Percentiles rank a stretch among this genome's conserved stretches.
Evolutionary conservation across 2,797 vertebrate species (phyloP).

Genomic region (Eulemur coronatus): DNA sequence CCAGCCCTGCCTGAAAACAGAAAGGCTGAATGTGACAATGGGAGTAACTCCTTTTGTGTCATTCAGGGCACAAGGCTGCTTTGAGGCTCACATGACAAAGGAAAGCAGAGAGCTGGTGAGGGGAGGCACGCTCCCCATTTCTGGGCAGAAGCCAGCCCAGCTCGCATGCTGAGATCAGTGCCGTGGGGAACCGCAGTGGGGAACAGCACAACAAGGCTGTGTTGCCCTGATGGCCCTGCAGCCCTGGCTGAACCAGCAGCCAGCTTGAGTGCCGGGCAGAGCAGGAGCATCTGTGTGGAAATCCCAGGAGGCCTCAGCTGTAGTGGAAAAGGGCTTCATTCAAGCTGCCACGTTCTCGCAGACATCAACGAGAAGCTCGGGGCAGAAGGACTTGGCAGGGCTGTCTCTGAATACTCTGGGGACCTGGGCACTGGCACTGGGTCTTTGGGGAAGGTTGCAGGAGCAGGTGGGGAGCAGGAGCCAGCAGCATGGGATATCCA

Average conservation of each 20-base stretch:
- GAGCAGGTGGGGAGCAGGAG: not conserved
- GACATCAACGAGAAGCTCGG: not conserved
- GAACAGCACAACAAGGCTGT: not conserved
- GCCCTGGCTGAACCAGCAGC: not conserved
- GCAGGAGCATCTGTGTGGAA: too few species aligned
- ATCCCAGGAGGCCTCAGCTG: not conserved
- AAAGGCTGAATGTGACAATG: not conserved
- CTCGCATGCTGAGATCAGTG: not conserved
- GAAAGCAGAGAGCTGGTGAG: not conserved
- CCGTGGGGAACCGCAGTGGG: too few species aligned
- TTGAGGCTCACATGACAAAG: not conserved
- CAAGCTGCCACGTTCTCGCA: not conserved
- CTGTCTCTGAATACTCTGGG: not conserved
- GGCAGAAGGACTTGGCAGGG: not conserved
- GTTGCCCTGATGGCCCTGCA: too few species aligned
- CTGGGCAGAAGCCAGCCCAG: not conserved
- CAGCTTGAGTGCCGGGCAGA: not conserved
- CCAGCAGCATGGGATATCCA: not conserved
- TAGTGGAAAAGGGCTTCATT: not conserved
- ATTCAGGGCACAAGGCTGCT: not conserved
- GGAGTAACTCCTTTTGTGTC: not conserved
- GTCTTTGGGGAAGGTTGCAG: not conserved
- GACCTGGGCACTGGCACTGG: accelerated
- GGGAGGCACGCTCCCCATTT: accelerated
- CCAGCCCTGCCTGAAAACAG: not conserved